Percentiles rank a stretch among this genome's conserved stretches.
Evolutionary conservation across 2,888 invertebrate species (phyloP).

Genomic region (Catocala sponsa): DNA sequence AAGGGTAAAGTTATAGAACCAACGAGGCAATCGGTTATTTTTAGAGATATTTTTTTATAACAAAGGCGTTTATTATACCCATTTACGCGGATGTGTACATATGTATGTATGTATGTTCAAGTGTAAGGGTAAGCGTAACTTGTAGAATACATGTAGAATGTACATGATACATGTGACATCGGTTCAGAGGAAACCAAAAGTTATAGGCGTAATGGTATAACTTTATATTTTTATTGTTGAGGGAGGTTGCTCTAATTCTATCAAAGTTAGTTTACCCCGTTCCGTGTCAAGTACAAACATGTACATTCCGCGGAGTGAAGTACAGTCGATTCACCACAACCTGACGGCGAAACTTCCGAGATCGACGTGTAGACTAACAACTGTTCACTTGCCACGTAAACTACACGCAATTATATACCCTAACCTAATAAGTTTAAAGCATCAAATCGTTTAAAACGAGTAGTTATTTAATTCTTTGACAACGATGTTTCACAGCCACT

Average conservation of each 20-base stretch:
- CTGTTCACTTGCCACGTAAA: conserved; percentile 59
- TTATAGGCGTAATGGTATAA: conserved; percentile 23
- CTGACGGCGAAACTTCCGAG: conserved; percentile 69
- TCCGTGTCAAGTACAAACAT: conserved; percentile 56
- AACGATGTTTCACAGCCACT: conserved; percentile 86
- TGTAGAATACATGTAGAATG: conserved; percentile 11
- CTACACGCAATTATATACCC: conserved; percentile 63
- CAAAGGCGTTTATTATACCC: too few relatives aligned
- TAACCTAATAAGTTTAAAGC: conserved; percentile 58
- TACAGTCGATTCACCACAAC: conserved; percentile 71
- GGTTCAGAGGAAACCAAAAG: conserved; percentile 31
- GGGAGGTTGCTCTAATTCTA: conserved; percentile 41
- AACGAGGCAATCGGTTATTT: too few relatives aligned
- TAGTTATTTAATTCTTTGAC: conserved; percentile 81
- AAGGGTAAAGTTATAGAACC: too few relatives aligned
- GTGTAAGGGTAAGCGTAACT: conserved; percentile 5
- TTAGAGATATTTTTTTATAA: too few relatives aligned
- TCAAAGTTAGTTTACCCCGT: conserved; percentile 58
- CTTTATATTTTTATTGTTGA: conserved; percentile 21
- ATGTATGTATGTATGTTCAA: not conserved
- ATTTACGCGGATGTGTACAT: not conserved
- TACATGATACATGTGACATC: conserved; percentile 16
- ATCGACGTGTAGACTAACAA: conserved; percentile 73
- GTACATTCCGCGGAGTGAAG: conserved; percentile 66
- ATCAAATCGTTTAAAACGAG: conserved; percentile 50